phyloP scores from a whole-genome alignment of 2,888 invertebrate species.

The Aelia acuminata region DNA sequence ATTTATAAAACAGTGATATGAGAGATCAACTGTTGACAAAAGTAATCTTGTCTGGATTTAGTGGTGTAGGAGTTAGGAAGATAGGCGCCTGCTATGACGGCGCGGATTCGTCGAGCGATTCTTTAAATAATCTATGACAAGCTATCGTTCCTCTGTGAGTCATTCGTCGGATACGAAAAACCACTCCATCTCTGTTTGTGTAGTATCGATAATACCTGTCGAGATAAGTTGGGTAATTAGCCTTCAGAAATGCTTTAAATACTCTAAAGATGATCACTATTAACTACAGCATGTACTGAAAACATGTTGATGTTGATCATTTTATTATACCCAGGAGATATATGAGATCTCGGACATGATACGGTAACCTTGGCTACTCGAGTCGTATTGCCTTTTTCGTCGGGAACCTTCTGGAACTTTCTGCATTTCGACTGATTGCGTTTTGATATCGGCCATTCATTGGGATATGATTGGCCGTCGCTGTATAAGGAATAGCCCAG shows the following conservation, averaged over 20 bases:
- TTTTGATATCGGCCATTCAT: conserved; percentile 19
- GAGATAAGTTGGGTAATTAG: background rate
- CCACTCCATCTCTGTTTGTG: conserved; percentile 22
- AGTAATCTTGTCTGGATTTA: background rate
- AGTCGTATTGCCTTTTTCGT: background rate
- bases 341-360: background rate
- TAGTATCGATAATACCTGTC: conserved; percentile 12
- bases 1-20: background rate
- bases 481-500: conserved; percentile 32
- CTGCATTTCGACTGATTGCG: conserved; percentile 30
- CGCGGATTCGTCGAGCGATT: background rate
- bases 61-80: background rate
- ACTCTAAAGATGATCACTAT: background rate
- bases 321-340: background rate
- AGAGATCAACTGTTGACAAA: background rate
- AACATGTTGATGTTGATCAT: background rate
- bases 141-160: background rate
- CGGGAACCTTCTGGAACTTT: conserved; percentile 13
- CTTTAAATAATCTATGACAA: conserved; percentile 37
- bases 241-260: background rate
- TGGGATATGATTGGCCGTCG: background rate
- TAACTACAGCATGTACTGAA: too few species aligned
- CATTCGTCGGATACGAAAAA: background rate
- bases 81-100: background rate
- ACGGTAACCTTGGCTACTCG: background rate